phyloP scores from a whole-genome alignment of 2,797 vertebrate species.

The Lepus townsendii region DNA sequence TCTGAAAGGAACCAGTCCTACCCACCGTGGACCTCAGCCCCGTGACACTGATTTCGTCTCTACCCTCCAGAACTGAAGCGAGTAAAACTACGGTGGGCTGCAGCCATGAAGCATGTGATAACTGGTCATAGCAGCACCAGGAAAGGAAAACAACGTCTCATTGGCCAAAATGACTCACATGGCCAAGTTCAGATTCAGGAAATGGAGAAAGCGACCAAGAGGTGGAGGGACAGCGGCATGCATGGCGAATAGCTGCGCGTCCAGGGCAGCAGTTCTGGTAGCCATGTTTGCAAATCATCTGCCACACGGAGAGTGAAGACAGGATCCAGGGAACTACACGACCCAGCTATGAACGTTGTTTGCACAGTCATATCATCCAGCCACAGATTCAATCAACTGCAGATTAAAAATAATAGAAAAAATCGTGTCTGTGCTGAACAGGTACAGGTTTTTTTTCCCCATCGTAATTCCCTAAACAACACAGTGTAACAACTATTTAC shows the following conservation, averaged over 20 bases:
- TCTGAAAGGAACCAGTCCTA: neutral
- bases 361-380: neutral
- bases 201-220: slow-evolving; percentile 13
- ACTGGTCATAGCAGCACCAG: slow-evolving; percentile 34
- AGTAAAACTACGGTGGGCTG: neutral
- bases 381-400: neutral
- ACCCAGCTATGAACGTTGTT: neutral
- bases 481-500: neutral
- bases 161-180: slow-evolving; percentile 9
- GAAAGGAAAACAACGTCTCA: neutral
- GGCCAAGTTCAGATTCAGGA: slow-evolving; percentile 37
- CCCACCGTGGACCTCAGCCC: neutral
- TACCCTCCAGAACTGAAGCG: neutral
- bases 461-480: neutral
- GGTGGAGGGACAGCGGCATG: neutral
- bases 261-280: neutral
- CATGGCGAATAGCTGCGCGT: neutral
- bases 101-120: neutral
- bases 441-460: neutral
- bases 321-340: neutral
- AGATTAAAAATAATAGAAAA: neutral
- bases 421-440: neutral
- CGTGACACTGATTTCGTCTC: neutral
- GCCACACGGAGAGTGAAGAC: slow-evolving; percentile 20
- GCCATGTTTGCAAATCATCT: slow-evolving; percentile 11